Conservation (phyloP, 1,140 invertebrate species). For the Himalopsyche phryganea region DNA sequence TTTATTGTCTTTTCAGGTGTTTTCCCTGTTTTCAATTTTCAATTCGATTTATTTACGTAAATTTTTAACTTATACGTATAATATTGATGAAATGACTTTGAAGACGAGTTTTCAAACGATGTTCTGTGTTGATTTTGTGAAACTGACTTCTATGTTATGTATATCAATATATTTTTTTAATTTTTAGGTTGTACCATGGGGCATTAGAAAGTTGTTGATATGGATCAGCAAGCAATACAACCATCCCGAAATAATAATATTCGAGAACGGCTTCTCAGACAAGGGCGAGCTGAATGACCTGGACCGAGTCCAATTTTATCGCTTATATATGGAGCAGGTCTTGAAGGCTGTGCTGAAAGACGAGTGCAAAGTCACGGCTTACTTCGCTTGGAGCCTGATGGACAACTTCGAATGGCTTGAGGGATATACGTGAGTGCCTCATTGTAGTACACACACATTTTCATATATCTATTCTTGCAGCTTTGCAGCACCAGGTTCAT, state of each 20-base stretch:
- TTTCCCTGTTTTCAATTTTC: no score
- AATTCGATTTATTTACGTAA: no score
- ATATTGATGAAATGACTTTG: no score
- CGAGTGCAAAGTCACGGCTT: conserved; percentile 44
- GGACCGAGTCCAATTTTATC: conserved; percentile 44
- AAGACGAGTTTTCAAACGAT: no score
- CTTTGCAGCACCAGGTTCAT: no score
- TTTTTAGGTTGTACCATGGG: conserved; percentile 53
- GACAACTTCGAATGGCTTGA: conserved; percentile 64
- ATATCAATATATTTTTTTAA: no score
- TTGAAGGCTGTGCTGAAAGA: conserved; percentile 57
- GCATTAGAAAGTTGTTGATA: conserved; percentile 57
- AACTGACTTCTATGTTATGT: no score
- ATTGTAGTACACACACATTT: neutral
- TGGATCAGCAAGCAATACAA: conserved; percentile 58
- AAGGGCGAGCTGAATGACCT: conserved; percentile 43
- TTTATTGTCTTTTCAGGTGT: no score
- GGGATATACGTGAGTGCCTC: conserved; percentile 50
- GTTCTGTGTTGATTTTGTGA: no score
- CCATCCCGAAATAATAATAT: conserved; percentile 58
- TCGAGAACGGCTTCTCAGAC: conserved; percentile 64
- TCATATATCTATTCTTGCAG: neutral
- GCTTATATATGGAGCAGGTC: conserved; percentile 60
- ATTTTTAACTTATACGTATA: no score
- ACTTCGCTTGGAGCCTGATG: conserved; percentile 61